Evolutionary conservation across 2,113 vertebrate genomes (phyloP), one percentile per base, ranked within the genome.

Genomic region (Xenopus borealis): DNA sequence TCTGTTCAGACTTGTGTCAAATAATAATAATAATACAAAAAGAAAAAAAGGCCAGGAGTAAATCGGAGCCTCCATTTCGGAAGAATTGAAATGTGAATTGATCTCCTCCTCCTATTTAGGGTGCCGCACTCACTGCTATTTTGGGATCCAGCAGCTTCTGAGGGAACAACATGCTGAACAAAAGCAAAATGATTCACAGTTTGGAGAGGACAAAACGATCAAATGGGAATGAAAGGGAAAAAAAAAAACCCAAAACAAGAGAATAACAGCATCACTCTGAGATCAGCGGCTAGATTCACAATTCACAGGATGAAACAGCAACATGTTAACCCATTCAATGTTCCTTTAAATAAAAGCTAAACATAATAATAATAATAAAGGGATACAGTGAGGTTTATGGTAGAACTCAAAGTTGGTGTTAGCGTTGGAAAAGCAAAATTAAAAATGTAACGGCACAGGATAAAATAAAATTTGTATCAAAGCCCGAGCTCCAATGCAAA

Each of bases 131-230:
- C 45, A 58, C 73, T 64, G 66, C 66, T 46, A 57, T 47, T 64
- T 69, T 64, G 66, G 46, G 63, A 64, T 64, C 18, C 46, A 70
- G 74, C 74, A 77, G 66, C 52, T 53, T 33, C 63, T 67, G 59
- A 55, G 69, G 53, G 45, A 27, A 64, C 27, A 8, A 69, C 67
- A 64, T 64, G 62, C 74, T 64, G 74, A 77, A 77, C 74, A 77
- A 69, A 77, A 52, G 53, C 69, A 69, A 27, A 69, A 68, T 23
- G 64, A 77, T 77, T 77, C 74, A 77, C 66, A 77, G 66, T 70
- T 58, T 77, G 50, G 61, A 77, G 62, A 77, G 69, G 67, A 70
- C 33, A 55, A 57, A 67, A 47, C 44, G 44, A 44, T 3, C 12
- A 4, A 64, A 64, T 17, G 33, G 33, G 33, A 40, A 40, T 6